Evolutionary conservation across 1,140 invertebrate species (phyloP), one percentile per base, ranked within the genome.

Genomic region (Atta colombica): DNA sequence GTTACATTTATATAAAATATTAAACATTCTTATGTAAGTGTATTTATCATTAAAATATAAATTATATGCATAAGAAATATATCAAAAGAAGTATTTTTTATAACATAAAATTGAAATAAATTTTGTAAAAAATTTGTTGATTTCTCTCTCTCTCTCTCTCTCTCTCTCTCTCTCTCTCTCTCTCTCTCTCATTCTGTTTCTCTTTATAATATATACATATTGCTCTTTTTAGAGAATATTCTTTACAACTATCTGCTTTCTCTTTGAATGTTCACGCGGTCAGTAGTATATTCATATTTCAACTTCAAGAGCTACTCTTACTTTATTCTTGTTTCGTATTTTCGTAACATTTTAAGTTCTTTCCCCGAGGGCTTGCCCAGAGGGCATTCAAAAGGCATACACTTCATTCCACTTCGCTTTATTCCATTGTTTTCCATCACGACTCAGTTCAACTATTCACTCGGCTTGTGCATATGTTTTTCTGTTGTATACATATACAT

Each of bases 251-350:
- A 75, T 61, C 69, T 82, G 25, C 55, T 68, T 84, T n/a, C 69
- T 84, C 80, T 84, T 84, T 84, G 69, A 84, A 51, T 58, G 69
- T 84, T 84, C 69, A 63, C 69, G 35, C 55, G 80, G 80, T 72
- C 80, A 84, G 69, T 84, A 84, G 69, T 84, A 72, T 81, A 84
- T 84, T 75, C 80, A 84, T 84, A 84, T 84, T 84, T 84, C 69
- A 84, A 74, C 69, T 84, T 84, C 55, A 84, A 84, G 80, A 84
- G 80, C 80, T 75, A 75, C 69, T 84, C 80, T 84, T 84, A 84
- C 80, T 84, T 84, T 84, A 84, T 61, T n/a, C 80, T 35, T 74
- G 80, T 84, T 75, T 74, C 69, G 69, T 84, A 84, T 84, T 84
- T 84, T 84, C 69, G 80, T 84, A 84, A 84, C 80, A 84, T 84